phyloP scores from a whole-genome alignment of 2,797 vertebrate species.

The Dendrocincla tyrannina region DNA sequence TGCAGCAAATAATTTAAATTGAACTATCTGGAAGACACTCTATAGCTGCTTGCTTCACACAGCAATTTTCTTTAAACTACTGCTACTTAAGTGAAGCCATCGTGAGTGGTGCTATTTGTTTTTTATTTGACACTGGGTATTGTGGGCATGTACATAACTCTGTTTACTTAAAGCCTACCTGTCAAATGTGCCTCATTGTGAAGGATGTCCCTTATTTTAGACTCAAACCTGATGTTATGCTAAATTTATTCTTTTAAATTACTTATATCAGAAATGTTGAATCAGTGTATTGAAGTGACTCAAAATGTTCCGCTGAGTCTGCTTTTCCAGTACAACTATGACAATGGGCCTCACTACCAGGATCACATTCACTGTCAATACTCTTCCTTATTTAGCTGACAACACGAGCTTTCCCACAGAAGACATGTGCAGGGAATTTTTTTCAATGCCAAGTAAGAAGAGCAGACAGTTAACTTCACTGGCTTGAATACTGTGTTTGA shows the following conservation, averaged over 20 bases:
- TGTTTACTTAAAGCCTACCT: background rate
- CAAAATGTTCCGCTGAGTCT: background rate
- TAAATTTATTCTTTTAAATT: slow-evolving; percentile 33
- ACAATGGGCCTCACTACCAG: background rate
- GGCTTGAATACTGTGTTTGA: background rate
- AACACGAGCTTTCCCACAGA: background rate
- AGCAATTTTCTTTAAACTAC: background rate
- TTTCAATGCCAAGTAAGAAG: background rate
- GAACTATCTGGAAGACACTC: background rate
- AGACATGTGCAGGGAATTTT: background rate
- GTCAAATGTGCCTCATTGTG: background rate
- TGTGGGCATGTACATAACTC: background rate
- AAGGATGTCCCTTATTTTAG: slow-evolving; percentile 21
- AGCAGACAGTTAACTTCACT: background rate
- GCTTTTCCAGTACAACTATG: background rate
- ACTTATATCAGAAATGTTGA: slow-evolving; percentile 13
- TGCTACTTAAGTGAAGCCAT: background rate
- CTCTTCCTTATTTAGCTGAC: background rate
- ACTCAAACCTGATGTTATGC: background rate
- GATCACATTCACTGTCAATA: background rate
- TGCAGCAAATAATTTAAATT: background rate
- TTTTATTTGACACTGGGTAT: background rate
- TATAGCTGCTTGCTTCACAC: background rate
- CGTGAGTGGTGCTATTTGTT: background rate
- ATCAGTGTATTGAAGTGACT: background rate